Evolutionary conservation across 35 echinoderm and acorn worm genomes (phyloP), one percentile per base, ranked within the genome.

Genomic region (Apostichopus californicus): DNA sequence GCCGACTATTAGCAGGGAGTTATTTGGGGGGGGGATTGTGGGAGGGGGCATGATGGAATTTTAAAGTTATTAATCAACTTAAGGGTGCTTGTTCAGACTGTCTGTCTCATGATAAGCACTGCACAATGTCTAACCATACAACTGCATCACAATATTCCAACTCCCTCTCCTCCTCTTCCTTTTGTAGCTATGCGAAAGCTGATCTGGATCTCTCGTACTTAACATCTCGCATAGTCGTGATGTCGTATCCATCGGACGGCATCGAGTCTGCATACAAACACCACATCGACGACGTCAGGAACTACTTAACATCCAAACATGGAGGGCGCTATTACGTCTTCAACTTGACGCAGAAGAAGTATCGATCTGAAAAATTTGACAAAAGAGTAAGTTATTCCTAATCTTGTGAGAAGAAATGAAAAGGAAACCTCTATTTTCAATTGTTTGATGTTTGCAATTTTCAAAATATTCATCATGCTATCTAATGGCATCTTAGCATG

Each of bases 211-310:
- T 98, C 23, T 93, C 93, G 20, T 96, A 96, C 88, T 83, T 98
- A 23, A 98, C 97, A 15, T 90, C 82, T 55, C 79, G 95, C n/a
- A 93, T 98, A 59, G 83, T 96, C 6, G 97, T 98, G 46, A 98
- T 98, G 97, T 98, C 97, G 17, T 98, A 91, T 58, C 97, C 97
- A 34, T 93, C 96, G 12, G 97, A 98, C 64, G 97, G 97, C 23
- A 85, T 98, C 28, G 97, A 98, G 83, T 96, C 97, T 1, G 80
- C 97, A 34, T 98, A 98, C 91, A 98, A 98, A 56, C 91, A 98
- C 68, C 91, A 95, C 64, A 98, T 98, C 64, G 97, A 98, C 73
- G 97, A 98, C 77, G 97, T 98, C 14, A 92, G 93, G 18, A 93
- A 77, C 61, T 99, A 87, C 79, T 70, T 99, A 22, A 95, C 94